These are phyloP conservation scores for Megalopta genalis DNA, from an alignment of 1,140 invertebrate genomes.

Conservation along the genomic window DNA sequence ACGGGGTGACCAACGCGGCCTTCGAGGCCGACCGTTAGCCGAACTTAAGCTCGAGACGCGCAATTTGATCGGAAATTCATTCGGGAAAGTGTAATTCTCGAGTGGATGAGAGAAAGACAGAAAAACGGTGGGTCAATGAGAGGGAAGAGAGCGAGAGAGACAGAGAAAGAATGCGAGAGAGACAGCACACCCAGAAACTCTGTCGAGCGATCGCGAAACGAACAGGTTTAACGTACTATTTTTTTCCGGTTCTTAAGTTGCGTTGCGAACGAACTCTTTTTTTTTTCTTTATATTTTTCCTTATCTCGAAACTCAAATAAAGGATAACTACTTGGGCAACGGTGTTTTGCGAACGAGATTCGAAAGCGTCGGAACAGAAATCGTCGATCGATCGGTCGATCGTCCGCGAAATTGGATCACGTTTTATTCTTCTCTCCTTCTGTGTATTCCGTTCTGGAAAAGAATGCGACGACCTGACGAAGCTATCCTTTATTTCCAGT, in stretches of 20 bases:
- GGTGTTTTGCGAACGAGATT: background rate
- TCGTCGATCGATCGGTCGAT: too few species aligned
- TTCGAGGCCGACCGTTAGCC: slow-evolving; percentile 68
- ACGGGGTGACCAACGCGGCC: slow-evolving; percentile 69
- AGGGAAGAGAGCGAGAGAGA: background rate
- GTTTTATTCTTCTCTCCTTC: background rate
- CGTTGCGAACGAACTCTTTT: background rate
- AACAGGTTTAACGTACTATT: background rate
- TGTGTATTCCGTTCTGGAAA: too few species aligned
- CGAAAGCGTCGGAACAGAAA: background rate
- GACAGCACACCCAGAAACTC: background rate
- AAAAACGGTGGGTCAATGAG: background rate
- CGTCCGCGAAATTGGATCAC: too few species aligned
- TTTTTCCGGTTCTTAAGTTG: background rate
- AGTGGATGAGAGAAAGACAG: background rate
- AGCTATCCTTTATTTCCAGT: slow-evolving; percentile 30
- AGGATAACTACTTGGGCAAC: background rate
- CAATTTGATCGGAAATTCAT: background rate
- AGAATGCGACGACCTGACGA: background rate
- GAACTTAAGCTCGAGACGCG: background rate
- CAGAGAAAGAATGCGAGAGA: too few species aligned
- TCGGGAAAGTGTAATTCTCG: too few species aligned
- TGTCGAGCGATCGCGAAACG: background rate
- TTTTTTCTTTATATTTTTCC: too few species aligned
- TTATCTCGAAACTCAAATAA: slow-evolving; percentile 7